phyloP scores from a whole-genome alignment of 1,140 invertebrate species.

The Drosophila nebulosa region DNA sequence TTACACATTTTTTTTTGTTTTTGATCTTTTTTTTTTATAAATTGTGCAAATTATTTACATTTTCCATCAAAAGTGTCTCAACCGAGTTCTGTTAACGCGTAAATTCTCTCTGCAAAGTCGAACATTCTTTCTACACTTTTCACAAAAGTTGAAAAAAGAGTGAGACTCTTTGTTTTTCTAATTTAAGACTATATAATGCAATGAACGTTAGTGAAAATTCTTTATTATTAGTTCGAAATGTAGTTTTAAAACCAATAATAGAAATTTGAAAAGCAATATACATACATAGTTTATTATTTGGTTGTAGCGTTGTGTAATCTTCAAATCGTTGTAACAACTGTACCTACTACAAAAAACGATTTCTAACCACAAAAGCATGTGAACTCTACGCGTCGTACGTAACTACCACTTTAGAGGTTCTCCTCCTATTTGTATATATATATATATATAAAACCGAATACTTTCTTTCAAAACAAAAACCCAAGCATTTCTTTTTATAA shows the following conservation, averaged over 20 bases:
- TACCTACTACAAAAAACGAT: constrained; percentile 19
- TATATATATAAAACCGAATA: neutral
- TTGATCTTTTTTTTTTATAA: constrained; percentile 19
- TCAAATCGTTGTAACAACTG: neutral
- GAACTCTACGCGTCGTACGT: constrained; percentile 43
- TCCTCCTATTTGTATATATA: neutral
- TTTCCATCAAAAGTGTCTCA: constrained; percentile 68
- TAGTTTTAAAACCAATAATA: constrained; percentile 22
- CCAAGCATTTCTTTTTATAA: constrained; percentile 33
- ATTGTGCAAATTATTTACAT: constrained; percentile 31
- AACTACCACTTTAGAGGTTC: neutral
- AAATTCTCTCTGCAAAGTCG: constrained; percentile 16
- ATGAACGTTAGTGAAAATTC: constrained; percentile 65
- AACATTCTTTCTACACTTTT: constrained; percentile 16
- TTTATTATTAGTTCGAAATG: constrained; percentile 37
- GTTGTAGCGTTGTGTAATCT: constrained; percentile 46
- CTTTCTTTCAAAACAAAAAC: constrained; percentile 18
- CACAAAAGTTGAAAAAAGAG: neutral
- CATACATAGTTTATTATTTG: constrained; percentile 20
- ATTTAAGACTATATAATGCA: constrained; percentile 22
- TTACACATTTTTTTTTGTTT: constrained; percentile 6
- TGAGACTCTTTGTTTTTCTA: neutral
- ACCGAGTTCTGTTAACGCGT: constrained; percentile 35
- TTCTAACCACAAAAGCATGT: constrained; percentile 63
- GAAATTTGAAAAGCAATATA: constrained; percentile 11